Conservation (phyloP, 2,113 vertebrate genomes). For the Cryptomyrus ogoouensis region DNA sequence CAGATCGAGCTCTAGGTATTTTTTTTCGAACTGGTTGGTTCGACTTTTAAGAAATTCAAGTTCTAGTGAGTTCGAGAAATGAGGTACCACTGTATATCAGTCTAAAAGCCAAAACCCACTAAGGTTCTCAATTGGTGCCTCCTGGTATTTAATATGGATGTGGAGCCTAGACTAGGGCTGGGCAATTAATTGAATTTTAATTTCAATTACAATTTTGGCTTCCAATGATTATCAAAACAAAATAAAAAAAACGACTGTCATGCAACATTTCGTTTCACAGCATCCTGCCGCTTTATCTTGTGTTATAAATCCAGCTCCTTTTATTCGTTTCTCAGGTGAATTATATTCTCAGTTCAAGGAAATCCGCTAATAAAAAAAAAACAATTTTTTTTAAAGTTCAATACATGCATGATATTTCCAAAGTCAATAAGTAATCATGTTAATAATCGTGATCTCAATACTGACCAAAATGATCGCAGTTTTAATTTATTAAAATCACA, state of each 20-base stretch:
- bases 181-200: neutral
- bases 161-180: neutral
- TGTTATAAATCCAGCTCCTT: neutral
- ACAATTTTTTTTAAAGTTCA: neutral
- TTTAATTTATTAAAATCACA: neutral
- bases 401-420: neutral
- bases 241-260: neutral
- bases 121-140: neutral
- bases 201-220: neutral
- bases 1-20: too few relatives aligned
- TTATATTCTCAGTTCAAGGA: neutral
- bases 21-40: too few relatives aligned
- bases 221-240: neutral
- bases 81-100: too few relatives aligned
- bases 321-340: neutral
- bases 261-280: neutral
- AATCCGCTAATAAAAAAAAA: neutral
- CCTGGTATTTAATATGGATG: neutral
- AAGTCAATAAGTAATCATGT: neutral
- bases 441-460: neutral
- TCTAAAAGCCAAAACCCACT: neutral
- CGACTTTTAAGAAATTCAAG: too few relatives aligned
- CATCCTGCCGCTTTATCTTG: neutral
- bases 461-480: neutral
- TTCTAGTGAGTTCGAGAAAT: too few relatives aligned